Conservation (phyloP, 1,140 invertebrate species). For the Oryzaephilus surinamensis region DNA sequence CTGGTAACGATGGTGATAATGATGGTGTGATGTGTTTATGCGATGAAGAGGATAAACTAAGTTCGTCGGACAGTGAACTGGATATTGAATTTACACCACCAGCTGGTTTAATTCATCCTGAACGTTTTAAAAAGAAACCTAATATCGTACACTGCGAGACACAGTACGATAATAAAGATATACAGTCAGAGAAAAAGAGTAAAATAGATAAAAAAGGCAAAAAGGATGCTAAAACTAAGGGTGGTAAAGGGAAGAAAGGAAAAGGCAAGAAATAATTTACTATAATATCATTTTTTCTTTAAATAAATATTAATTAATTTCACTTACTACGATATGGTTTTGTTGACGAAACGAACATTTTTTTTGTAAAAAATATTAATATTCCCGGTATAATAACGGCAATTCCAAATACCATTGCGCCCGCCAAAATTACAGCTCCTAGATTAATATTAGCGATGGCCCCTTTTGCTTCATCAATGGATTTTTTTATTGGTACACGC, state of each 20-base stretch:
- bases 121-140: conserved; percentile 26
- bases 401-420: conserved; percentile 23
- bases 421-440: conserved; percentile 25
- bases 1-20: conserved; percentile 8
- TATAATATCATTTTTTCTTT: not conserved
- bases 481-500: conserved; percentile 30
- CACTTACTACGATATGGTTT: conserved; percentile 19
- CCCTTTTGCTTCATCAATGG: conserved; percentile 23
- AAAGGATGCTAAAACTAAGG: conserved; percentile 17
- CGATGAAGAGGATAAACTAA: conserved; percentile 16
- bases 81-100: conserved; percentile 35
- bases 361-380: conserved; percentile 14
- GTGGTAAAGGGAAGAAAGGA: conserved; percentile 17
- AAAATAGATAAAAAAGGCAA: conserved; percentile 12
- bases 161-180: conserved; percentile 29
- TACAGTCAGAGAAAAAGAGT: conserved; percentile 12
- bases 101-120: conserved; percentile 31
- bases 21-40: conserved; percentile 15
- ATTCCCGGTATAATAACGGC: conserved; percentile 24
- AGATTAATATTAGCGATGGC: conserved; percentile 30
- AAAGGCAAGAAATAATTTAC: conserved; percentile 11
- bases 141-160: conserved; percentile 27
- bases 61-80: conserved; percentile 28
- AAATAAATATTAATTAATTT: conserved; percentile 2
- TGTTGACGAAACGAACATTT: too few species aligned